phyloP scores from a whole-genome alignment of 1,140 invertebrate species.

The Maniola jurtina region DNA sequence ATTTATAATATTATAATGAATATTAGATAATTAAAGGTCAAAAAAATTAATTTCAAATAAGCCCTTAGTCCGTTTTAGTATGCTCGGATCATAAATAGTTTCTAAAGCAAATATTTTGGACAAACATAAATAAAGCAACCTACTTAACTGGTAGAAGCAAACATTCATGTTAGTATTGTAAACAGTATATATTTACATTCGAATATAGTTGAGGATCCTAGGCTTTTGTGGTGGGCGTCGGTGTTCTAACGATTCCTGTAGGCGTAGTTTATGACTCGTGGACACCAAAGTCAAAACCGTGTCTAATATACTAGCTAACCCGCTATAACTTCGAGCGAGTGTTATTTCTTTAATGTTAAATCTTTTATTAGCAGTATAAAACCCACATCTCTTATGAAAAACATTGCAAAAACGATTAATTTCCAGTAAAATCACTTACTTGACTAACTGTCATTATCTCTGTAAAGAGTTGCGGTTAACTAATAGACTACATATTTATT shows the following conservation, averaged over 20 bases:
- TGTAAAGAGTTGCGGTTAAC: no score
- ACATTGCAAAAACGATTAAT: no score
- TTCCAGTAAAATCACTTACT: no score
- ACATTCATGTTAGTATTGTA: slow-evolving; percentile 2
- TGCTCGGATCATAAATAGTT: background rate
- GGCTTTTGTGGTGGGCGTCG: background rate
- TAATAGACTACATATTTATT: no score
- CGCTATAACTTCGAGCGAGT: no score
- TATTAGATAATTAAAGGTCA: no score
- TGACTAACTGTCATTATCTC: no score
- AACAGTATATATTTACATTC: slow-evolving; percentile 2
- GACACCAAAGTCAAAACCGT: background rate
- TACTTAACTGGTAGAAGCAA: slow-evolving; percentile 4
- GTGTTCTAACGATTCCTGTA: background rate
- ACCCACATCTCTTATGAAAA: no score
- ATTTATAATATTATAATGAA: no score
- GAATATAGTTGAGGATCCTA: background rate
- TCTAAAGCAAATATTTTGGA: background rate
- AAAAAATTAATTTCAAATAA: no score
- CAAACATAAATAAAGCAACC: slow-evolving; percentile 5
- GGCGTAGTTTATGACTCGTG: background rate
- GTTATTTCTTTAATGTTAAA: no score
- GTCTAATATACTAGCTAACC: background rate
- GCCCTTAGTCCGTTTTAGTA: background rate
- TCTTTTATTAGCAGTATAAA: no score